Conservation (phyloP, 2,888 invertebrate species). For the Diarsia mendica region DNA sequence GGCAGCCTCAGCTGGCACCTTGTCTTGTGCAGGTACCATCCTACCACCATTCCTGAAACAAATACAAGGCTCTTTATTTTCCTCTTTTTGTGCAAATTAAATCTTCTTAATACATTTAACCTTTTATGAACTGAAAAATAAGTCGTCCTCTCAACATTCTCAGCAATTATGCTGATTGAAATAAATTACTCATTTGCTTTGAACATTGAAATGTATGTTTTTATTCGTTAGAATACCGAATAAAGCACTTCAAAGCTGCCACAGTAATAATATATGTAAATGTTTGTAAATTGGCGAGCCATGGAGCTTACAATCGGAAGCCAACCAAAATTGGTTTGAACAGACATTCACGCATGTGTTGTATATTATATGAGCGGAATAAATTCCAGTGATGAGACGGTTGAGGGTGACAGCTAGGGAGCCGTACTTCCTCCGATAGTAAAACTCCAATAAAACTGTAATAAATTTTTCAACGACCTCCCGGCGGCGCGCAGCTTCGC, state of each 20-base stretch:
- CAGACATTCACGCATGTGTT: conserved; percentile 25
- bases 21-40: conserved; percentile 93
- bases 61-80: conserved; percentile 7
- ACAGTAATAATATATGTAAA: conserved; percentile 51
- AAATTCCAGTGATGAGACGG: conserved; percentile 44
- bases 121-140: conserved; percentile 10
- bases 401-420: conserved; percentile 21
- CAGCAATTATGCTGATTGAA: conserved; percentile 30
- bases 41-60: conserved; percentile 91
- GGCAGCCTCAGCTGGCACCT: conserved; percentile 92
- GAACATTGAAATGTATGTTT: conserved; percentile 14
- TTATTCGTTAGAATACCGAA: conserved; percentile 40
- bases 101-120: neutral
- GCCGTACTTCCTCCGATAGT: conserved; percentile 31
- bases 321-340: conserved; percentile 48
- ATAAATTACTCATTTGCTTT: conserved; percentile 33
- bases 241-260: conserved; percentile 44
- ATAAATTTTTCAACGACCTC: conserved; percentile 54
- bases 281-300: conserved; percentile 48
- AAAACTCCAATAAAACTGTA: conserved; percentile 50
- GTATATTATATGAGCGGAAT: conserved; percentile 41
- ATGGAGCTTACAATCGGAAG: conserved; percentile 52
- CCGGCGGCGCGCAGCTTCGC: neutral
- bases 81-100: neutral
- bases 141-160: neutral